Evolutionary conservation across 1,140 invertebrate species (phyloP).

Genomic region (Drosophila fuyamai): DNA sequence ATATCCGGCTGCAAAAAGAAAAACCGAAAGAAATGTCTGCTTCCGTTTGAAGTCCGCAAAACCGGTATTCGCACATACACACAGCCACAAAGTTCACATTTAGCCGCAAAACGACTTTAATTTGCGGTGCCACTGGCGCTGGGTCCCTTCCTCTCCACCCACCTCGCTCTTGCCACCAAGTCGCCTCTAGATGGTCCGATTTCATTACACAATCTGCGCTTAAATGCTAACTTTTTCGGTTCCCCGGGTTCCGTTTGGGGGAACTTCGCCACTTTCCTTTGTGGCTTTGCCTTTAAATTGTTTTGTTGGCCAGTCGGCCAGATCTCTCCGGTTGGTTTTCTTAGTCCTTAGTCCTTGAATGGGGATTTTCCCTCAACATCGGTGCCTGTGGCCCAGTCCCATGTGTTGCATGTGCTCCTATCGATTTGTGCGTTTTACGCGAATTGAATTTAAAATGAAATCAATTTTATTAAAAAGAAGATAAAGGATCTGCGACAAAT

Average conservation of each 20-base stretch:
- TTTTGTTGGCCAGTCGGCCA: slow-evolving; percentile 55
- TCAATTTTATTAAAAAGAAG: slow-evolving; percentile 26
- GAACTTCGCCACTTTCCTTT: slow-evolving; percentile 62
- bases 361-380: slow-evolving; percentile 23
- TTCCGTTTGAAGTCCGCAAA: slow-evolving; percentile 68
- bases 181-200: slow-evolving; percentile 46
- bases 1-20: slow-evolving; percentile 59
- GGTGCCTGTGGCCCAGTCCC: slow-evolving; percentile 22
- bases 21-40: slow-evolving; percentile 72
- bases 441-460: slow-evolving; percentile 60
- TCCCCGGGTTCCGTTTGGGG: slow-evolving; percentile 44
- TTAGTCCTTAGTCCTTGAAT: slow-evolving; percentile 37
- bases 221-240: slow-evolving; percentile 53
- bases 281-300: slow-evolving; percentile 69
- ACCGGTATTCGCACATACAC: slow-evolving; percentile 26
- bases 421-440: slow-evolving; percentile 48
- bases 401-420: slow-evolving; percentile 64
- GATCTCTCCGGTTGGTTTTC: slow-evolving; percentile 40
- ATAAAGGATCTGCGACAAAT: not conserved
- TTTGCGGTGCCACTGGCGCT: slow-evolving; percentile 63
- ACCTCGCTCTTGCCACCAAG: not conserved
- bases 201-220: slow-evolving; percentile 76
- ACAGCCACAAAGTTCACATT: slow-evolving; percentile 42
- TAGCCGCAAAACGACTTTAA: slow-evolving; percentile 80
- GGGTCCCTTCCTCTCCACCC: not conserved